Evolutionary conservation across 2,797 vertebrate species (phyloP), one percentile per base, ranked within the genome.

Genomic region (Scleropages formosus): DNA sequence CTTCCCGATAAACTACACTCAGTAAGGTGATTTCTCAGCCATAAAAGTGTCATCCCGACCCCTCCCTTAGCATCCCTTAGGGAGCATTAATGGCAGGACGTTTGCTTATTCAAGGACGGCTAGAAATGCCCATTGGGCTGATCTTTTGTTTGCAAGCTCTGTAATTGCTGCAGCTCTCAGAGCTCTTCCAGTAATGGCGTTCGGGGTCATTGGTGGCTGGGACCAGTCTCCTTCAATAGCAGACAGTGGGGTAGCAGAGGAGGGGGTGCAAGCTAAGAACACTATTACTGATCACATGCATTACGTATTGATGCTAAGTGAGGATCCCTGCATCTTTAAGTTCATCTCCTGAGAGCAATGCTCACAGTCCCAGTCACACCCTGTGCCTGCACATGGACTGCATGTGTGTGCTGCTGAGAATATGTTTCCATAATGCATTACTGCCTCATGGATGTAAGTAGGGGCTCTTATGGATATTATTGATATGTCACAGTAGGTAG

Each of bases 1-100:
- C 67, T 47, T 47, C 53, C 53, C 56, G 53, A 56, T 26, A 69
- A 15, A 70, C 20, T 49, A 15, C 49, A 70, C 46, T 46, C n/a
- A 20, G 4, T 20, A 59, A 8, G 8, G 20, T 1, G 15, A 13
- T 11, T 16, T 2, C 46, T 51, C 12, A 18, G 46, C 24, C 47
- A 53, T 20, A 61, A 61, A 69, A 47, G 22, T 22, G 8, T 69
- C 46, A 39, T 39, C 31, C 31, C 39, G 31, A 31, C 46, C 46
- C 12, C n/a, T 8, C 44, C 22, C 18, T 13, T 69, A 8, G 26
- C 22, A 1, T 69, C 49, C 22, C 46, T 69, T 12, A 47, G 13
- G 46, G 20, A 13, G 12, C 47, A 11, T 24, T 9, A 69, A 9
- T 69, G 47, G 26, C 47, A 53, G 26, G 67, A 69, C 18, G 6